These are phyloP conservation scores for Calyptommatus sinebrachiatus DNA, from an alignment of 2,113 vertebrate species.

Conservation along the genomic window DNA sequence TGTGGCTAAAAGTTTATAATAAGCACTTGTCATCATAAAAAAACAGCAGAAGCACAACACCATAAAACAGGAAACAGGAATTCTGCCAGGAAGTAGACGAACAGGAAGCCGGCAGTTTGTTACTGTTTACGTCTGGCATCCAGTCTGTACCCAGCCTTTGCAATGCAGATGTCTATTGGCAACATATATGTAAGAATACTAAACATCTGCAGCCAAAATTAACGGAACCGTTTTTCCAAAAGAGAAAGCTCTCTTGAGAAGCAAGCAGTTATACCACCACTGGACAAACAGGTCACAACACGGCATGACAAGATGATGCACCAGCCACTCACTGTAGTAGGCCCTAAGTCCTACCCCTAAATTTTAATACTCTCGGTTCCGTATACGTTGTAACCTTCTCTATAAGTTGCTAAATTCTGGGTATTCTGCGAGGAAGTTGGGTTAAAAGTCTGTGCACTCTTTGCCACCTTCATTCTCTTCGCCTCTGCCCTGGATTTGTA, in stretches of 20 bases:
- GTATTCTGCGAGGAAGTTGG: conserved; percentile 98
- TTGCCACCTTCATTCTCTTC: conserved; percentile 99
- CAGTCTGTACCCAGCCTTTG: conserved; percentile 27
- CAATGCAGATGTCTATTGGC: conserved; percentile 96
- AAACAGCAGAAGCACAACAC: too few relatives aligned
- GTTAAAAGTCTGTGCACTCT: conserved; percentile 95
- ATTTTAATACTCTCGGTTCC: conserved; percentile 99
- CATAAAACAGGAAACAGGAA: too few relatives aligned
- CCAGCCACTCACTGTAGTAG: conserved; percentile 88
- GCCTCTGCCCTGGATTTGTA: conserved; percentile 99
- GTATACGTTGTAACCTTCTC: conserved; percentile 99
- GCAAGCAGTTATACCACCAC: conserved; percentile 81
- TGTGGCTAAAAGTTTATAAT: too few relatives aligned
- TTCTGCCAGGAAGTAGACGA: too few relatives aligned
- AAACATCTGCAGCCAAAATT: conserved; percentile 90
- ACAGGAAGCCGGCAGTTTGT: too few relatives aligned
- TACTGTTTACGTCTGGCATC: too few relatives aligned
- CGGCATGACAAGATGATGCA: conserved; percentile 82
- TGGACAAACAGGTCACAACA: conserved; percentile 89
- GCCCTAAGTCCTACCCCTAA: conserved; percentile 99
- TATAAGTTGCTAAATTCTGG: conserved; percentile 99
- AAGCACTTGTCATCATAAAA: too few relatives aligned
- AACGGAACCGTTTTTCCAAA: conserved; percentile 78
- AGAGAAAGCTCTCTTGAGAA: conserved; percentile 78
- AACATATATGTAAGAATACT: conserved; percentile 76